phyloP scores from a whole-genome alignment of 2,888 invertebrate genomes.

The Leptopilina syphax region DNA sequence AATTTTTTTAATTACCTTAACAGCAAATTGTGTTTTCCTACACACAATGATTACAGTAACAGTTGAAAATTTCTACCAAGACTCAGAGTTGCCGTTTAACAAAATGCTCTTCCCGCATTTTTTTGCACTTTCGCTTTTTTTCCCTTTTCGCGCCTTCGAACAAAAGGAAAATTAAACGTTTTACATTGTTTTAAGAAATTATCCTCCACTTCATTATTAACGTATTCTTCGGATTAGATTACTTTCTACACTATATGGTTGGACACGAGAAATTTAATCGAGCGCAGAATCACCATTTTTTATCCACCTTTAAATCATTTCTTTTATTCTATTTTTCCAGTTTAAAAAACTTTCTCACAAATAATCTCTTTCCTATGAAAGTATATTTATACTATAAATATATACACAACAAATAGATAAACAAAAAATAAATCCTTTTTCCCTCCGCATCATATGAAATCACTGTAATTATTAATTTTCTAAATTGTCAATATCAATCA shows the following conservation, averaged over 20 bases:
- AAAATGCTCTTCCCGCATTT: background rate
- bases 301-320: conserved; percentile 10
- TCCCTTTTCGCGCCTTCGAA: background rate
- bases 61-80: conserved; percentile 12
- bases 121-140: conserved; percentile 26
- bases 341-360: conserved; percentile 19
- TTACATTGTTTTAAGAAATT: background rate
- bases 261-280: conserved; percentile 33
- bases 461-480: no score
- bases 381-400: background rate
- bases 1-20: conserved; percentile 20
- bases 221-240: conserved; percentile 7
- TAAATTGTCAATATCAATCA: no score
- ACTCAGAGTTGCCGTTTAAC: background rate
- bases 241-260: background rate
- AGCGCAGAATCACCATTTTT: conserved; percentile 17
- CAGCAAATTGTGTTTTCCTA: background rate
- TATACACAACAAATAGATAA: no score
- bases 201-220: background rate
- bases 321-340: conserved; percentile 8
- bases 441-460: background rate
- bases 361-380: conserved; percentile 25
- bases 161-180: conserved; percentile 5
- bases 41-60: conserved; percentile 21
- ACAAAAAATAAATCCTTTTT: no score